Evolutionary conservation across 1,140 invertebrate genomes (phyloP), one percentile per base, ranked within the genome.

Genomic region (Pectinophora gossypiella): DNA sequence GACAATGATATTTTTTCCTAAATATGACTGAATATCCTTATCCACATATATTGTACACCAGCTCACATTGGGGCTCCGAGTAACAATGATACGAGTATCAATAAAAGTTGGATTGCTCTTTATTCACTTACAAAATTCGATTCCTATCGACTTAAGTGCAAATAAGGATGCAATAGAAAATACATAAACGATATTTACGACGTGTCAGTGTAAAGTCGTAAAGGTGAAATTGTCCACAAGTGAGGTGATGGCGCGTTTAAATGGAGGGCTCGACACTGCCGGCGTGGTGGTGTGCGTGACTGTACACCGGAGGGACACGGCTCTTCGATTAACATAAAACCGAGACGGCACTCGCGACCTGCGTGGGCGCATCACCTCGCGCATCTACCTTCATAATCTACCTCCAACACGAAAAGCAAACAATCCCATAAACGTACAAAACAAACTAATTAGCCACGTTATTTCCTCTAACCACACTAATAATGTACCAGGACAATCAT

Each of bases 271-370:
- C 61, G 67, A n/a, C n/a, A n/a, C n/a, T n/a, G n/a, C n/a, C n/a
- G n/a, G n/a, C n/a, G n/a, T n/a, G n/a, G n/a, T n/a, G n/a, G n/a
- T n/a, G 67, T 71, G 68, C 66, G 71, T 68, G 71, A 72, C 68
- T 56, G 68, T 49, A 51, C 38, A 44, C 70, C 66, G 58, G 52
- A 57, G 52, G 48, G 78, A 84, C 83, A 86, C 64, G 78, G 70
- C 65, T 86, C 78, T 86, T 86, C 83, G 83, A 86, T 86, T 86
- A 86, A 84, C 80, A 86, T 86, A 86, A 86, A 86, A 81, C 79
- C 59, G 74, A 79, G 61, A 56, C 63, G 56, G 50, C 45, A 56
- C 51, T 51, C 27, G 52, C 56, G 72, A 68, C 46, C 56, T 50
- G 74, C 75, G 82, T 86, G 83, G 83, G 83, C 75, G 80, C 68